Base-by-base conservation (phyloP, 2,797 vertebrate genomes). In the Peromyscus eremicus region DNA sequence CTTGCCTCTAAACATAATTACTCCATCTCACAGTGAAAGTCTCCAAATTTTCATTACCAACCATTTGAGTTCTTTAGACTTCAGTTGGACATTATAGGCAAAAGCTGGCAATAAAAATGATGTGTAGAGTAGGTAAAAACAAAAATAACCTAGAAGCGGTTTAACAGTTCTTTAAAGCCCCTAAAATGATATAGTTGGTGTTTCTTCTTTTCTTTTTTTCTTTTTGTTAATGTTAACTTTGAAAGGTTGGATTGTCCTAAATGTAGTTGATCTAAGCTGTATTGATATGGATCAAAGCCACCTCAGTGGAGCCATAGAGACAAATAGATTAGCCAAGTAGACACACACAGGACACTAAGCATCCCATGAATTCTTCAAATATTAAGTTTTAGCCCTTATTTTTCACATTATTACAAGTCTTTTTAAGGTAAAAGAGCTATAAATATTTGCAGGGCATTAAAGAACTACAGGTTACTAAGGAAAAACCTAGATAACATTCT, bases 351-450 rank as follows among this genome's bases (percentile, higher is more conserved):
- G 25, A 92, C 2, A 81, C 5, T 9, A 55, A 92, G 49, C 40
- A 17, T 52, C 93, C 32, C 85, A 57, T 32, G 10, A 95, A 34
- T 1, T 92, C 49, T 25, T 73, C 0, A 88, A 73, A 23, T 60
- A 37, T 10, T 21, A 52, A 76, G n/a, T 62, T 43, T 87, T 64
- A 62, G n/a, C 0, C 12, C 13, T 85, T 79, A 32, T 68, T 76
- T 91, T 97, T 87, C 13, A 92, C 5, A 34, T 60, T 81, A 88
- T 52, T 64, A 79, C 19, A 95, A 80, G 64, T 83, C 1, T 27
- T 85, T n/a, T 82, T 84, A 94, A 95, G 79, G 29, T 14, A n/a
- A 68, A 64, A 91, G 73, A 19, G 40, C 29, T 55, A 32, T 46
- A 46, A 1, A 27, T 85, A 85, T 85, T 52, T 64, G 66, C 3